These are phyloP conservation scores for Botrylloides violaceus DNA, from an alignment of 23 tunicate species.

Conservation along the genomic window DNA sequence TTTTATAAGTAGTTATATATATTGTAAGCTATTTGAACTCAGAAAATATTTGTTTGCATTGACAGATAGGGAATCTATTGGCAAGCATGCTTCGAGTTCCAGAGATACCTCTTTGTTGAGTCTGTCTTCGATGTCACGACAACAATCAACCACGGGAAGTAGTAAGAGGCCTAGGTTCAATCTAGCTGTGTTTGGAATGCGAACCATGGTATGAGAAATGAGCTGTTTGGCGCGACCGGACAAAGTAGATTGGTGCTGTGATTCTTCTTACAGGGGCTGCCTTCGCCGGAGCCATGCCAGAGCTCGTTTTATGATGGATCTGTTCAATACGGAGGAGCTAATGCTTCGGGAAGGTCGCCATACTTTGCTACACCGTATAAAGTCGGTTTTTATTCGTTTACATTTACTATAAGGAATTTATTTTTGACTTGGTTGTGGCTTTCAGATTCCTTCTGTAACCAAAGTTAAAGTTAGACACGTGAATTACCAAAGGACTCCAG, in stretches of 20 bases:
- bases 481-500: constrained; percentile 23
- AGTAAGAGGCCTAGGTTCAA: constrained; percentile 17
- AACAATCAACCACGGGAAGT: constrained; percentile 24
- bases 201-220: constrained; percentile 5
- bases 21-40: no score
- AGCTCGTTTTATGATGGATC: constrained; percentile 24
- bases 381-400: not conserved
- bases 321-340: constrained; percentile 18
- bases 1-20: no score
- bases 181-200: constrained; percentile 17
- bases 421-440: not conserved
- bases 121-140: not conserved
- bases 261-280: not conserved
- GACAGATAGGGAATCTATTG: no score
- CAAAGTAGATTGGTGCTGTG: not conserved
- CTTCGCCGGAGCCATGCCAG: not conserved
- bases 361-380: constrained; percentile 26
- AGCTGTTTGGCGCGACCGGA: not conserved
- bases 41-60: no score
- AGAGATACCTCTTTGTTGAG: not conserved
- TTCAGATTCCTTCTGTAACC: constrained; percentile 20
- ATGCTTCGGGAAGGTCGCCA: constrained; percentile 10
- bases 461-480: constrained; percentile 25
- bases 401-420: not conserved
- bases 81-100: no score